Base-by-base conservation (phyloP, 2,888 invertebrate genomes). In the Cremastinae sp. region DNA sequence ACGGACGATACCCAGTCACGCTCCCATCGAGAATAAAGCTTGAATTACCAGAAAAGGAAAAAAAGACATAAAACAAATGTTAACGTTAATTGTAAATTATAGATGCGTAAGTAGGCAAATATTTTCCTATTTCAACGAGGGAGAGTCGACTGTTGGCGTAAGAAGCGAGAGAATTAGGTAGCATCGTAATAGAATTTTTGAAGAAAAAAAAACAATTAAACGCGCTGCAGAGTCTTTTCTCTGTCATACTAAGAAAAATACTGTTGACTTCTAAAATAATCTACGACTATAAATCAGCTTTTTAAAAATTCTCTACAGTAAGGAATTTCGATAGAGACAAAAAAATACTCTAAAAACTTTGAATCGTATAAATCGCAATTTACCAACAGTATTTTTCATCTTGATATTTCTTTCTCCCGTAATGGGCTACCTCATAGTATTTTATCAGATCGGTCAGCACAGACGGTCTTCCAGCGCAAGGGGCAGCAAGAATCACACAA, bases 21-120 rank as follows among this genome's bases (percentile, higher is more conserved):
- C 47, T 45, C 74, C 10, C 83, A 80, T 56, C 75, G 61, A 64
- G 80, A 80, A 74, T 84, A 80, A 79, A 22, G 12, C 12, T 53
- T 8, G 41, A 55, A 69, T 65, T 45, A 22, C 51, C 16, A 1
- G 43, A 37, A 49, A 35, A 10, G 7, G 37, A 35, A 28, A 47
- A 49, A 14, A 61, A 28, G 2, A 43, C 41, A 7, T 16, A 14
- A 14, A 39, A 10, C 7, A 62, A 51, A 65, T 53, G 18, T 62
- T 56, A 58, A 58, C 20, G 14, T 41, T 62, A 66, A 66, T 10
- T 58, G 49, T 64, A 66, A 43, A 65, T 43, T 41, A 9, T n/a
- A 41, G 28, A 59, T 14, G 16, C 47, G 45, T 45, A 37, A 49
- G 65, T 71, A 75, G 66, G 43, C 28, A 49, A 62, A 64, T 75